Conservation (phyloP, 2,113 vertebrate genomes). For the Leuciscus idus region DNA sequence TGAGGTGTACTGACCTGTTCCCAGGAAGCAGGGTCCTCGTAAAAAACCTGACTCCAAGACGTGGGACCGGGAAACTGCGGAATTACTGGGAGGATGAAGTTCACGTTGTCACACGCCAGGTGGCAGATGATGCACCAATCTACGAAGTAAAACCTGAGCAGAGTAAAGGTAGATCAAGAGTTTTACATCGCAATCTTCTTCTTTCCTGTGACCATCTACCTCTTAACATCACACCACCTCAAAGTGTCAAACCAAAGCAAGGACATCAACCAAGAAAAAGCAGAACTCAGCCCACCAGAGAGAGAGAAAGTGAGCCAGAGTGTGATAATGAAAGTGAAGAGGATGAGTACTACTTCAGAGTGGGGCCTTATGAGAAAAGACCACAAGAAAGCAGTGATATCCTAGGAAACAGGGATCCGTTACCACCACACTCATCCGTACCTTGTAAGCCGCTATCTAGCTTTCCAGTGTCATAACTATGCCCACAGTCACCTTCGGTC, state of each 20-base stretch:
- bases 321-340: neutral
- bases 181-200: neutral
- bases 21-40: neutral
- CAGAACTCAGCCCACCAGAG: neutral
- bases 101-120: neutral
- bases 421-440: neutral
- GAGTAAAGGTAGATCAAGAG: neutral
- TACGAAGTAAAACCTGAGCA: neutral
- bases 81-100: neutral
- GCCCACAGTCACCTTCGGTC: neutral
- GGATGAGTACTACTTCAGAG: neutral
- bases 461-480: neutral
- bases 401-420: neutral
- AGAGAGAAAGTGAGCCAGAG: neutral
- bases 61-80: neutral
- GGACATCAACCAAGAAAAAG: neutral
- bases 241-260: neutral
- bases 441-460: neutral
- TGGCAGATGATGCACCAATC: neutral
- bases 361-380: neutral
- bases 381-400: neutral
- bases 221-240: neutral
- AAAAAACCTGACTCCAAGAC: neutral
- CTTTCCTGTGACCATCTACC: neutral
- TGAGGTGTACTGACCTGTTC: neutral